Evolutionary conservation across 2,888 invertebrate species (phyloP).

Genomic region (Gastracanthus pulcherrimus): DNA sequence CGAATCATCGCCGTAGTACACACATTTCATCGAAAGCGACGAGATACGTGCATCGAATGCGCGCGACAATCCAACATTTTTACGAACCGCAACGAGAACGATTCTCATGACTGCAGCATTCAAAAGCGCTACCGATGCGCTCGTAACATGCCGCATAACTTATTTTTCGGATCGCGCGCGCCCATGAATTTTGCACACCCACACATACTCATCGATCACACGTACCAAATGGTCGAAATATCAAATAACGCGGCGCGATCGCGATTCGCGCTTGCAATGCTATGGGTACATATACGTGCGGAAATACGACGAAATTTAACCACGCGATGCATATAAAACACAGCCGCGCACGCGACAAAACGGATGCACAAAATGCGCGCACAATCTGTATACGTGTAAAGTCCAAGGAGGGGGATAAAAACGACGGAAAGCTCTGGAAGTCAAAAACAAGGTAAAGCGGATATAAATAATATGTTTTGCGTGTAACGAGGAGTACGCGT

Average conservation of each 20-base stretch:
- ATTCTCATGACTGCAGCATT: neutral
- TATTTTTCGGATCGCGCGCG: neutral
- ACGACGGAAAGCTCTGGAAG: neutral
- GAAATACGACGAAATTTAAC: too few relatives aligned
- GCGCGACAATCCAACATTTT: neutral
- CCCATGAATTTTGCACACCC: conserved; percentile 14
- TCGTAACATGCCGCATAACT: neutral
- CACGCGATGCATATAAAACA: neutral
- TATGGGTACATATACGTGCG: neutral
- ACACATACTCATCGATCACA: conserved; percentile 24
- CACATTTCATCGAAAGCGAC: too few relatives aligned
- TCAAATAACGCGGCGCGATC: conserved; percentile 20
- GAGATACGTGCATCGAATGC: neutral
- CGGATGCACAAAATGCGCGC: neutral
- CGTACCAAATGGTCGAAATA: conserved; percentile 15
- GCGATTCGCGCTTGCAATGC: too few relatives aligned
- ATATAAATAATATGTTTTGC: neutral
- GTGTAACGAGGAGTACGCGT: neutral
- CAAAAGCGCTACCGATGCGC: neutral
- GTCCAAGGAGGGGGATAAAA: neutral
- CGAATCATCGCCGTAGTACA: neutral
- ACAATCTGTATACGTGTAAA: neutral
- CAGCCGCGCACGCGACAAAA: neutral
- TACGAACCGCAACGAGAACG: neutral
- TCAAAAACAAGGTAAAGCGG: neutral